Evolutionary conservation across 2,888 invertebrate species (phyloP), one percentile per base, ranked within the genome.

Genomic region (Anorthoa munda): DNA sequence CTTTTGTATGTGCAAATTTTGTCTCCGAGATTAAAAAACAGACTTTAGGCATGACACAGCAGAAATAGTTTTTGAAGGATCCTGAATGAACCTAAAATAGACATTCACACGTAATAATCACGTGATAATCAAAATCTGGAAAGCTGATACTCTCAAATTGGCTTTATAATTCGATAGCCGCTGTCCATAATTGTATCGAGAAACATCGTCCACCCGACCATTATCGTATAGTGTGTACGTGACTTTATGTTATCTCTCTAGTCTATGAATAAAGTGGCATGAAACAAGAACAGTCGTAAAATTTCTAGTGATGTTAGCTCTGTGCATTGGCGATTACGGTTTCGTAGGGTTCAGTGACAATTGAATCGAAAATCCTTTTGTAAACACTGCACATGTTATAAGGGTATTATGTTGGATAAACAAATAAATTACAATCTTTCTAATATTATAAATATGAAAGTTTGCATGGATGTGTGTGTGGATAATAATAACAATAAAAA

Each of bases 271-370:
- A 76, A 65, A 76, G 18, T 63, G 69, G 48, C 18, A 26, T 7
- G 39, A 67, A 75, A 58, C 60, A 75, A 75, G 60, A 75, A 75
- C 56, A 75, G 17, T 61, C 61, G n/a, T 68, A 50, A 56, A 56
- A 67, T 75, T 18, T 46, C 45, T 75, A 67, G 53, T 2, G 48
- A 75, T 18, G 55, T 55, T 60, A 60, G 26, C 26, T 2, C 4
- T 26, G 26, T 26, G 26, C 26, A 26, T 26, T 26, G 0, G 59
- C 1, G 21, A 75, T 66, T 60, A 66, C 17, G 5, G 12, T 39
- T 74, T 66, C 45, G 75, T 55, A 45, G n/a, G 45, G 75, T 66
- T 66, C 60, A 75, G 21, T 55, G 66, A 66, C 60, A 53, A 46
- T 2, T 51, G 5, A 68, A 51, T 51, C 1, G n/a, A 51, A 3